phyloP scores from a whole-genome alignment of 2,797 vertebrate species.

The Phrynocephalus forsythii region DNA sequence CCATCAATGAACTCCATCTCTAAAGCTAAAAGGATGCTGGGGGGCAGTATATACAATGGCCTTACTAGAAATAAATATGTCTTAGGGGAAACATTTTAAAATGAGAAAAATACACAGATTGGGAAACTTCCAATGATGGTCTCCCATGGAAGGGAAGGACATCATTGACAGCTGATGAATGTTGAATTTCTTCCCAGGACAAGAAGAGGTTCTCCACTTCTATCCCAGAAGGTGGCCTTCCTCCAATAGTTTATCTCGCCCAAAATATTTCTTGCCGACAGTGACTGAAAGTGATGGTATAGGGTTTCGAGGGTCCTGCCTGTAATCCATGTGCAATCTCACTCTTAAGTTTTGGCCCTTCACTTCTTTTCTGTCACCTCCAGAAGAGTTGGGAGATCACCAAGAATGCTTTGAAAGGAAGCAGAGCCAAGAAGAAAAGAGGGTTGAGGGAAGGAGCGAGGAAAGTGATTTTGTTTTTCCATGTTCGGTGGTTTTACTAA shows the following conservation, averaged over 20 bases:
- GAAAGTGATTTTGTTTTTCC: constrained; percentile 34
- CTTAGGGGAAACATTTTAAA: too few species aligned
- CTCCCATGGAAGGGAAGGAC: too few species aligned
- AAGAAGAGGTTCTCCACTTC: neutral
- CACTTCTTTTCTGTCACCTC: constrained; percentile 10
- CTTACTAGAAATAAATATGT: too few species aligned
- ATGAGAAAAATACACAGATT: too few species aligned
- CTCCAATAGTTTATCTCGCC: too few species aligned
- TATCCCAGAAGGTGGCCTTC: neutral
- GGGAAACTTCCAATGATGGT: too few species aligned
- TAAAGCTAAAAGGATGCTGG: too few species aligned
- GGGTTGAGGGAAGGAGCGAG: neutral
- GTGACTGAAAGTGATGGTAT: neutral
- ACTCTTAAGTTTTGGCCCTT: neutral
- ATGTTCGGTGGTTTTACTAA: constrained; percentile 40
- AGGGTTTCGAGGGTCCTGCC: neutral
- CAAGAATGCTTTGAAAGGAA: constrained; percentile 27
- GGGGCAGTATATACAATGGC: too few species aligned
- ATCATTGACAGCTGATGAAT: neutral
- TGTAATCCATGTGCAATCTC: neutral
- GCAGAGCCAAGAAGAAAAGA: neutral
- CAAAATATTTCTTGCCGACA: too few species aligned
- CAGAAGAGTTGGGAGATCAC: neutral
- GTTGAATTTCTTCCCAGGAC: neutral
- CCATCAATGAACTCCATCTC: too few species aligned